phyloP scores from a whole-genome alignment of 2,888 invertebrate species.

The Automeris io region DNA sequence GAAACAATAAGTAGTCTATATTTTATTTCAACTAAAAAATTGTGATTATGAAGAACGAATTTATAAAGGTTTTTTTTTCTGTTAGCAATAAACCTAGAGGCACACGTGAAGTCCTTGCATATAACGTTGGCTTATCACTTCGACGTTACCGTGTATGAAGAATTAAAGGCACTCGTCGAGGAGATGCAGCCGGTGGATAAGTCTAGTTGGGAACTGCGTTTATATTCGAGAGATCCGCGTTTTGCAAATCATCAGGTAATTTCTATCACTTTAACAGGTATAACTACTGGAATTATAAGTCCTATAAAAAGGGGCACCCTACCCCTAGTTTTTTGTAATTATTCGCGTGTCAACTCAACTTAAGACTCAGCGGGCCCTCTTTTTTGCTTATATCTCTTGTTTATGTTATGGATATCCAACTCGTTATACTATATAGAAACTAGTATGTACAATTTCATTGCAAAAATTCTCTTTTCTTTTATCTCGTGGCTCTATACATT shows the following conservation, averaged over 20 bases:
- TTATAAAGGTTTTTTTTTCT: conserved; percentile 9
- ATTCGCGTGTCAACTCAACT: no score
- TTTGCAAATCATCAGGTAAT: conserved; percentile 79
- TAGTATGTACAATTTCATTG: no score
- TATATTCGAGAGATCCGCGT: conserved; percentile 90
- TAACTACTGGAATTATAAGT: no score
- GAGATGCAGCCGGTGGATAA: conserved; percentile 81
- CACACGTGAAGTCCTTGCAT: conserved; percentile 90
- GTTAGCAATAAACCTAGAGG: conserved; percentile 84
- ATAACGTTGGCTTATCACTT: conserved; percentile 94
- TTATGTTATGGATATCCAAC: no score
- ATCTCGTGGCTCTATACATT: no score
- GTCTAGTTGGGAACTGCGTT: conserved; percentile 88
- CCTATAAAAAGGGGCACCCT: no score
- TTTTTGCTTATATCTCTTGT: no score
- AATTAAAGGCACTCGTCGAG: conserved; percentile 84
- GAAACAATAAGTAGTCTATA: neutral
- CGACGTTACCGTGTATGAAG: conserved; percentile 81
- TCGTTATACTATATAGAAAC: no score
- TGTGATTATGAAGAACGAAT: neutral
- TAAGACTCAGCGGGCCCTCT: no score
- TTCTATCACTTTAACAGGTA: no score
- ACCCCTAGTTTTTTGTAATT: no score
- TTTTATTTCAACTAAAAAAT: neutral
- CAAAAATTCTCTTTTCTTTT: no score